Base-by-base conservation (phyloP, 2,113 vertebrate species). In the Brachypodius melanocephalos region DNA sequence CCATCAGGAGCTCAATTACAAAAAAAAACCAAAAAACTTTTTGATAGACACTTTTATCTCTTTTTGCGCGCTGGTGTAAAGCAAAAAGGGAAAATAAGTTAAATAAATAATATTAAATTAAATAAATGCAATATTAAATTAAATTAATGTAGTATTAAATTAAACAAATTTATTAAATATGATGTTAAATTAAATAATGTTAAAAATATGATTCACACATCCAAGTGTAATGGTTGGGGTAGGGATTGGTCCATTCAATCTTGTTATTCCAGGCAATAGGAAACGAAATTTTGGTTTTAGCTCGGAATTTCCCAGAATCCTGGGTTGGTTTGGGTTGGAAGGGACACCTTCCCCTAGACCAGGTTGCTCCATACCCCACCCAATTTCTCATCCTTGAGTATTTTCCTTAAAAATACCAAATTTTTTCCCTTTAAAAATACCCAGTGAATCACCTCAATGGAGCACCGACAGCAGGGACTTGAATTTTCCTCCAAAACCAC, bases 61-160 rank as follows among this genome's bases (percentile, higher is more conserved):
- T 17, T 34, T 43, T 49, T 59, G 6, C 0, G 4, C 29, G 12
- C 59, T 31, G 17, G 11, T 0, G 2, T 2, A 34, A 0, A 61
- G 40, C 55, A 48, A 51, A 48, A 59, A 38, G 38, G 38, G 38
- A 38, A 38, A 38, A 38, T 38, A 38, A 38, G 10, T 38, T 10
- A 38, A 38, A 38, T 38, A 38, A 38, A 38, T 38, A 38, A 38
- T 38, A 38, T 38, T 38, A 46, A 58, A 38, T 38, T 38, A 38
- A 38, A 38, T 38, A 38, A n/a, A n/a, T n/a, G n/a, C n/a, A n/a
- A n/a, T n/a, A n/a, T n/a, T n/a, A n/a, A n/a, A n/a, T n/a, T n/a
- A n/a, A n/a, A n/a, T n/a, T n/a, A n/a, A n/a, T n/a, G n/a, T n/a
- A n/a, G n/a, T n/a, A n/a, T n/a, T n/a, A n/a, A n/a, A n/a, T n/a